Evolutionary conservation across 2,113 vertebrate species (phyloP).

Genomic region (Naja naja): DNA sequence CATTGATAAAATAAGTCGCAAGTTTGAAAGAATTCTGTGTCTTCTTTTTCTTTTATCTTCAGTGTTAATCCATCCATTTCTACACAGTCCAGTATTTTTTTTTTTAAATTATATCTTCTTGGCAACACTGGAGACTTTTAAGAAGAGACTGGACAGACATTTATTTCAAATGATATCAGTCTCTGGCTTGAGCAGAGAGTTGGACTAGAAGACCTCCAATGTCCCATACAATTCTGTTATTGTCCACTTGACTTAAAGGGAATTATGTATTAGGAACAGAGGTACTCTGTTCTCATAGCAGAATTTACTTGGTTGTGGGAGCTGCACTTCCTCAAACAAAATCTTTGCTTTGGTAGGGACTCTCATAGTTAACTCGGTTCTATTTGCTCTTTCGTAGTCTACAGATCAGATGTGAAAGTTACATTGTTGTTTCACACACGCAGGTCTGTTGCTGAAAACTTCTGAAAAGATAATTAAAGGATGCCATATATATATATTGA

Average conservation of each 20-base stretch:
- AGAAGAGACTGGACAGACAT: background rate
- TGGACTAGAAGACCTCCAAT: too few relatives aligned
- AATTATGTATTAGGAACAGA: background rate
- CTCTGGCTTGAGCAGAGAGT: background rate
- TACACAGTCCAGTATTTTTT: too few relatives aligned
- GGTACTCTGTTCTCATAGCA: background rate
- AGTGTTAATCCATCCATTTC: too few relatives aligned
- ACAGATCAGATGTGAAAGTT: background rate
- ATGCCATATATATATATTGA: background rate
- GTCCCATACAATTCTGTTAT: background rate
- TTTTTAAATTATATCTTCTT: too few relatives aligned
- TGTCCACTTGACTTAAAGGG: background rate
- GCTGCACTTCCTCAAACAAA: background rate
- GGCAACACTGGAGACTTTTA: background rate
- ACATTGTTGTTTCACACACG: background rate
- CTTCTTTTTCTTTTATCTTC: too few relatives aligned
- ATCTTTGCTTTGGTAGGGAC: background rate
- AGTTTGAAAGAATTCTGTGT: too few relatives aligned
- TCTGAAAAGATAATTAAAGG: background rate
- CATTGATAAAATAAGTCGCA: too few relatives aligned
- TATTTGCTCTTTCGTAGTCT: background rate
- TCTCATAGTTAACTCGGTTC: background rate
- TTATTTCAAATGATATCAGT: background rate
- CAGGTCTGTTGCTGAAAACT: background rate
- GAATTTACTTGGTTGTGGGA: background rate